Percentiles rank a stretch among this genome's conserved stretches.
Conservation (phyloP, 2,888 invertebrate species). For the Seira musarum region DNA sequence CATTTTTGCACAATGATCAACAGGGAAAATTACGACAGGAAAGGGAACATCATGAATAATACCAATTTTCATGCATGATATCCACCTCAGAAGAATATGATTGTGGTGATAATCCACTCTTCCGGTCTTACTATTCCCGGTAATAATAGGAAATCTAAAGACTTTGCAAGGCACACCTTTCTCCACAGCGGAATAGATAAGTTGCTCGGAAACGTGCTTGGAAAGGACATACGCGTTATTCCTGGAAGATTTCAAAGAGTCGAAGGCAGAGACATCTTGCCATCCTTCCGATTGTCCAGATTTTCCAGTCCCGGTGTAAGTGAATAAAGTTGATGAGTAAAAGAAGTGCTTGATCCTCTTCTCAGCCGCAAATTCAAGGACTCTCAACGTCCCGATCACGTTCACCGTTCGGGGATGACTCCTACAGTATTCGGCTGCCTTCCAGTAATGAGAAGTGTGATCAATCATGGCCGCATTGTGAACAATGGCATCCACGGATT, state of each 20-base stretch:
- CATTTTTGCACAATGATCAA: constrained; percentile 19
- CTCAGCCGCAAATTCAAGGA: constrained; percentile 25
- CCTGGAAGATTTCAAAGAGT: background rate
- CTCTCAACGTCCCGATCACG: constrained; percentile 20
- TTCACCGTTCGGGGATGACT: constrained; percentile 15
- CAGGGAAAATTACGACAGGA: constrained; percentile 15
- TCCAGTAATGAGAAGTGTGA: constrained; percentile 39
- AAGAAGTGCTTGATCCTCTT: constrained; percentile 36
- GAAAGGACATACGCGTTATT: constrained; percentile 25
- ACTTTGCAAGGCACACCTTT: constrained; percentile 39
- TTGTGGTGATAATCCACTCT: background rate
- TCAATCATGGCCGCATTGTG: constrained; percentile 24
- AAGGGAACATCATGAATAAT: background rate
- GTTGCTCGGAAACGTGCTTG: constrained; percentile 34
- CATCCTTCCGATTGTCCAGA: constrained; percentile 17
- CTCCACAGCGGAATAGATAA: constrained; percentile 27
- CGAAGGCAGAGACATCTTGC: constrained; percentile 17
- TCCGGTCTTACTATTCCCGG: constrained; percentile 29
- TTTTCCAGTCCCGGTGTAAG: background rate
- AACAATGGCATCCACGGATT: constrained; percentile 32
- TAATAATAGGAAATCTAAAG: constrained; percentile 24
- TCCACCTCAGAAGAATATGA: constrained; percentile 9
- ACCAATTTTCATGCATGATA: constrained; percentile 32
- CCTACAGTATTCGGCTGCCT: no score
- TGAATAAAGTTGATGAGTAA: constrained; percentile 28